Conservation (phyloP, 2,113 vertebrate species). For the Microtus oregoni region DNA sequence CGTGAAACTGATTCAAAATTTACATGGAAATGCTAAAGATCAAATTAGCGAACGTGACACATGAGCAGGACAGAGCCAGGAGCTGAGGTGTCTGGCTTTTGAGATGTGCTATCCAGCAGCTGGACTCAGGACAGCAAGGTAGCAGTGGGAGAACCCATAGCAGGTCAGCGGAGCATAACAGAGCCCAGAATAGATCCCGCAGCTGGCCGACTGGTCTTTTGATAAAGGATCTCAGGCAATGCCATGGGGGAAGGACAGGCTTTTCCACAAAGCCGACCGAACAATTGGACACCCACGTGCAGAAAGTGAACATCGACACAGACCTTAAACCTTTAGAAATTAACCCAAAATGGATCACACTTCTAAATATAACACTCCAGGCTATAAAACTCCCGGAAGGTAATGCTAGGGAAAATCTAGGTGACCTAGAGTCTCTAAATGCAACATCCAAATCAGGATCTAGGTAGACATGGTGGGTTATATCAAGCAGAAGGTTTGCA, state of each 20-base stretch:
- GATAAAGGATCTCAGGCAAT: background rate
- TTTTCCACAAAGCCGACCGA: background rate
- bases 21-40: background rate
- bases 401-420: background rate
- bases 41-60: background rate
- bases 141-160: accelerated
- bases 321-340: background rate
- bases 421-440: background rate
- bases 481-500: background rate
- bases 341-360: background rate
- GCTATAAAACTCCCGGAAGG: background rate
- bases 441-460: background rate
- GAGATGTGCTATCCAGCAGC: background rate
- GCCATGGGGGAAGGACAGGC: background rate
- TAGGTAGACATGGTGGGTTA: background rate
- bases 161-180: accelerated
- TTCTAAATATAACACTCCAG: background rate
- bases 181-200: background rate
- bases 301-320: background rate
- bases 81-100: background rate
- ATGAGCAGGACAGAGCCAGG: background rate
- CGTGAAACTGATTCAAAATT: background rate
- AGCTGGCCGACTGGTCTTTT: background rate
- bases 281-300: background rate
- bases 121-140: background rate